Base-by-base conservation (phyloP, 1,140 invertebrate genomes). In the Thereuonema tuberculata region DNA sequence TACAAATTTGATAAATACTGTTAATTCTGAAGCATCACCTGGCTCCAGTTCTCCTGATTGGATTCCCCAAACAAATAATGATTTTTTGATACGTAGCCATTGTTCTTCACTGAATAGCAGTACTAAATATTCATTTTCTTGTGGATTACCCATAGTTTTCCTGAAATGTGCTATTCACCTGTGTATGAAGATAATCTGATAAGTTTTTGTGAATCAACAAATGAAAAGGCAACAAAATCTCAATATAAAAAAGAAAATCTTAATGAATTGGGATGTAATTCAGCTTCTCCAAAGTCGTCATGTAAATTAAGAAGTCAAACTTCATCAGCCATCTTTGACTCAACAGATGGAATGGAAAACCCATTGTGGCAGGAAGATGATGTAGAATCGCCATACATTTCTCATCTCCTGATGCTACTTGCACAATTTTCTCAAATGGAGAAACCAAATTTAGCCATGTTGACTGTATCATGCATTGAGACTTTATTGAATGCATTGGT, bases 341-440 rank as follows among this genome's bases (percentile, higher is more conserved):
- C 37, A 43, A 43, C 37, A 43, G 9, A 12, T 9, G 37, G 9
- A 43, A n/a, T 43, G n/a, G 37, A 43, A n/a, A 43, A 9, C 37
- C n/a, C 9, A n/a, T 43, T 9, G 37, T 43, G 37, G 37, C 37
- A 43, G 9, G 37, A 43, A 12, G 9, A 12, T 43, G 37, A 43
- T 43, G 37, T 43, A 9, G 37, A 43, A 12, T 21, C 49, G 9
- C 15, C 12, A 9, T 21, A 9, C 49, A 52, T 52, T 24, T 24
- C 5, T 24, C 24, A 52, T 21, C 9, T 52, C 21, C 24, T 52
- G 14, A 52, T 52, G 49, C 15, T 52, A 21, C 24, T 52, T 12
- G 9, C 49, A 12, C 49, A 21, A 24, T 52, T 52, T 20, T 52
- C 49, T 24, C 49, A 52, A 52, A 52, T 52, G 49, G 49, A 52